Conservation (phyloP, 2,888 invertebrate species). For the Hemicrepidius hirtus region DNA sequence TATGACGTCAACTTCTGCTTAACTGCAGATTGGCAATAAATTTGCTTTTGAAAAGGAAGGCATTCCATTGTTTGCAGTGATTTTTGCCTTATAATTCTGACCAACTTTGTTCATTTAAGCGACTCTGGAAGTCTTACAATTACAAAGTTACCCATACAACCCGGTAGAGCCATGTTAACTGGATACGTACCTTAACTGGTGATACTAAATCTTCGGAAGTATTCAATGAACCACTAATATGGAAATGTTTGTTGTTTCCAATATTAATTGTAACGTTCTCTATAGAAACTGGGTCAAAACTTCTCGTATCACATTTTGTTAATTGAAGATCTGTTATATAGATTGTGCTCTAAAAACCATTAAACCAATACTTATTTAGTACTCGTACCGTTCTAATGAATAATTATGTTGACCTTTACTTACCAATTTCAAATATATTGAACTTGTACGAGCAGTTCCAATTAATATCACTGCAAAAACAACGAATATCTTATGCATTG, state of each 20-base stretch:
- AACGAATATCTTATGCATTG: background rate
- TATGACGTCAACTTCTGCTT: too few relatives aligned
- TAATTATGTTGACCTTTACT: conserved; percentile 4
- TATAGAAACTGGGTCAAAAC: conserved; percentile 44
- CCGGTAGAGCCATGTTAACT: conserved; percentile 11
- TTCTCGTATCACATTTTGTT: conserved; percentile 43
- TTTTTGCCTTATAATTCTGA: too few relatives aligned
- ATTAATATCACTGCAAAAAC: background rate
- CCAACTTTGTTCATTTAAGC: too few relatives aligned
- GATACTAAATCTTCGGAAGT: conserved; percentile 53
- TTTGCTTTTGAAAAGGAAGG: too few relatives aligned
- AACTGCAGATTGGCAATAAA: too few relatives aligned
- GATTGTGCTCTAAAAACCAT: conserved; percentile 36
- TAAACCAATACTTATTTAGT: background rate
- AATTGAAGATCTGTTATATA: conserved; percentile 51
- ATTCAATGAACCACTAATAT: conserved; percentile 55
- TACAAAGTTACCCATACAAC: too few relatives aligned
- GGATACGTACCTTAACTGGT: conserved; percentile 59
- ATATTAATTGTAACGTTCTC: conserved; percentile 50
- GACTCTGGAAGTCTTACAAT: too few relatives aligned
- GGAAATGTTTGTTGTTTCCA: conserved; percentile 39
- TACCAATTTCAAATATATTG: conserved; percentile 18
- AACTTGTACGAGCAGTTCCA: background rate
- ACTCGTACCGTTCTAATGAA: too few relatives aligned
- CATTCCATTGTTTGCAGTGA: too few relatives aligned